Conservation (phyloP, 2,113 vertebrate genomes). For the Procavia capensis region DNA sequence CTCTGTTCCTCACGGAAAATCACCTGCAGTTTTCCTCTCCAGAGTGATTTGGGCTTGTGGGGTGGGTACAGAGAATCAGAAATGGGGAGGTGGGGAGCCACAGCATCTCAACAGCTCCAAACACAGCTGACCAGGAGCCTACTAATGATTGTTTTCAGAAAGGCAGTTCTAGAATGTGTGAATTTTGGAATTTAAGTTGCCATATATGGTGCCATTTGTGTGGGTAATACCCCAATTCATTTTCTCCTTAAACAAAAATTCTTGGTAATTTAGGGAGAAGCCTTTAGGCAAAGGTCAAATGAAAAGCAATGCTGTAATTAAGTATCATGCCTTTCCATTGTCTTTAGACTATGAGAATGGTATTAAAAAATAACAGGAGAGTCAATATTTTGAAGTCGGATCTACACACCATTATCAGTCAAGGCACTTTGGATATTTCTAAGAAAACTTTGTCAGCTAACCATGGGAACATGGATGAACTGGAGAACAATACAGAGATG, state of each 20-base stretch:
- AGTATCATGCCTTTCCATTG: background rate
- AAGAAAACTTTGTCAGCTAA: slow-evolving; percentile 54
- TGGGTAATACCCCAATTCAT: background rate
- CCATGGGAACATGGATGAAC: background rate
- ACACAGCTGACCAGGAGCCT: background rate
- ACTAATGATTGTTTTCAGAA: background rate
- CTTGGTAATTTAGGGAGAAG: background rate
- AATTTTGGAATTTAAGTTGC: background rate
- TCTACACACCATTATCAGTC: slow-evolving; percentile 73
- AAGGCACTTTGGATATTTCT: slow-evolving; percentile 72
- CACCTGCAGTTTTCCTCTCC: background rate
- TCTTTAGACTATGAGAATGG: slow-evolving; percentile 79
- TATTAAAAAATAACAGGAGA: slow-evolving; percentile 79
- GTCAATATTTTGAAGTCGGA: slow-evolving; percentile 77
- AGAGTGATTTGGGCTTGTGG: background rate
- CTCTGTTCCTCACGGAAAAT: background rate
- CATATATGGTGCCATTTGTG: background rate
- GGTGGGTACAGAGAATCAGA: too few relatives aligned
- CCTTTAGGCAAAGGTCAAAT: background rate
- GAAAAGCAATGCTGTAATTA: background rate
- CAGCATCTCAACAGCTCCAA: background rate
- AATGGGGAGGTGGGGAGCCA: background rate
- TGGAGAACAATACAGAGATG: slow-evolving; percentile 71
- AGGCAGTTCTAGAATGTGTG: background rate
- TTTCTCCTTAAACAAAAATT: background rate